phyloP scores from a whole-genome alignment of 1,140 invertebrate species.

The Drosophila nebulosa region DNA sequence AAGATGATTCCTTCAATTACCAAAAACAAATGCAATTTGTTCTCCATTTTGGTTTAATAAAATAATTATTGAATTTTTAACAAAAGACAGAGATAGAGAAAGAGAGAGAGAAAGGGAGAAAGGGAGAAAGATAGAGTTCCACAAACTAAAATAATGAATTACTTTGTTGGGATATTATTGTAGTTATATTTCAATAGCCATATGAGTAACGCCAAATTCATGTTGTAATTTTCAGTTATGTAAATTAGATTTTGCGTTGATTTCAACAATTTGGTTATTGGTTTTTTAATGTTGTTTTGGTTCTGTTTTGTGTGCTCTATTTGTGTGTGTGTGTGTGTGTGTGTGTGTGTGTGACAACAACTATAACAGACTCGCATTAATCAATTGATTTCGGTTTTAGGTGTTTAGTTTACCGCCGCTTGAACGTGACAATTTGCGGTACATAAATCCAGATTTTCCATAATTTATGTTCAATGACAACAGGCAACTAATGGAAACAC shows the following conservation, averaged over 20 bases:
- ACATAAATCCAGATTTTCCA: slow-evolving; percentile 70
- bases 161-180: background rate
- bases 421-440: slow-evolving; percentile 60
- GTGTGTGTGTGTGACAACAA: background rate
- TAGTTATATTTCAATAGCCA: slow-evolving; percentile 21
- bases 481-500: slow-evolving; percentile 56
- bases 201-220: slow-evolving; percentile 23
- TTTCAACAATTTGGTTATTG: background rate
- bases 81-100: no score
- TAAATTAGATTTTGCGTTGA: slow-evolving; percentile 20
- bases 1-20: no score
- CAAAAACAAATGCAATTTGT: no score
- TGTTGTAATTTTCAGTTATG: slow-evolving; percentile 49
- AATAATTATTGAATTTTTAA: no score
- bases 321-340: background rate
- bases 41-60: no score
- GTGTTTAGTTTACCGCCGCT: slow-evolving; percentile 35
- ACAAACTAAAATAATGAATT: background rate
- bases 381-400: slow-evolving; percentile 39
- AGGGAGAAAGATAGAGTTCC: no score
- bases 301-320: slow-evolving; percentile 6
- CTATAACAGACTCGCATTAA: slow-evolving; percentile 54
- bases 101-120: no score
- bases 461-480: slow-evolving; percentile 55
- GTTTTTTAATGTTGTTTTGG: background rate